Evolutionary conservation across 2,888 invertebrate genomes (phyloP), one percentile per base, ranked within the genome.

Genomic region (Clistopyga incitator): DNA sequence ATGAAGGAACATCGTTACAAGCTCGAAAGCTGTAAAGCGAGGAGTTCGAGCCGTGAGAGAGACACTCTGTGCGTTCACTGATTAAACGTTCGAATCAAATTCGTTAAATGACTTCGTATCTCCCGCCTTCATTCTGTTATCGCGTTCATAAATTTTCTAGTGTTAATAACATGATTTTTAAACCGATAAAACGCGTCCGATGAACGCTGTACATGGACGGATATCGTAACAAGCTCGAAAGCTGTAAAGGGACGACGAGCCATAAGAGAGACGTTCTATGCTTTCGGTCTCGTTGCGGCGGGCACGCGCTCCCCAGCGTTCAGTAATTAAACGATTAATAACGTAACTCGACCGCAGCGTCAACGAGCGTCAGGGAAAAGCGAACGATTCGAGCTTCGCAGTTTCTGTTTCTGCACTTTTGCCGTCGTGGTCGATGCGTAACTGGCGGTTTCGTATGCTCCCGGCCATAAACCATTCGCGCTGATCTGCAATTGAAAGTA

Each of bases 271-370:
- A 59, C 25, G 29, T 29, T 59, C 29, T 11, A 1, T n/a, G 29
- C 13, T 1, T 6, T 15, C 67, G 50, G 34, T 52, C 52, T 38
- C 68, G 52, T 70, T 70, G 68, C 52, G 52, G 68, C 34, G 68
- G 34, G 20, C 50, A 18, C 34, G 29, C 47, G 47, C 25, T 67
- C 45, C 13, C 6, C 15, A 23, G 15, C 50, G 29, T 47, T 70
- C 18, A 70, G 68, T 70, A 50, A 70, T 70, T 70, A 70, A 70
- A 70, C 52, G 52, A 70, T 70, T 52, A 70, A 70, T 52, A 52
- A 54, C 70, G 34, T 70, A 18, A 70, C 70, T 18, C 52, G 52
- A 70, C 38, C 70, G 20, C 45, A 47, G 20, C 67, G 50, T n/a
- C 38, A 70, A 52, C 52, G 34, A 70, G n/a, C 70, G 70, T 8